Evolutionary conservation across 37 sponge, comb jelly and placozoan genomes (phyloP), one percentile per base, ranked within the genome.

Genomic region (Cliona cf. orientalis): DNA sequence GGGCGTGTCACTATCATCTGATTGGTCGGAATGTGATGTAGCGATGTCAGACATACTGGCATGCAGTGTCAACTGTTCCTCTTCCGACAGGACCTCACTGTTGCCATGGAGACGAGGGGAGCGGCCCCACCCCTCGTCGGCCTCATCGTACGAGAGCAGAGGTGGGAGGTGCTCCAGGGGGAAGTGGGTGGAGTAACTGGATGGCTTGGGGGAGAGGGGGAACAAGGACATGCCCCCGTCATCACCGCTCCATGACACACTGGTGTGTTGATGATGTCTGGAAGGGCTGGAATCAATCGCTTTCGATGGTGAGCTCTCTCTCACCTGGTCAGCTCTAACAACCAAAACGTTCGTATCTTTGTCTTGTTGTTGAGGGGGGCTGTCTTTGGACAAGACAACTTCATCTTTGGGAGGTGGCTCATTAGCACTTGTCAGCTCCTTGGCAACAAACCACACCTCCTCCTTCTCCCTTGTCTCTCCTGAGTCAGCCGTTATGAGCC

Each of bases 71-170:
- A 79, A 46, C 79, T 79, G 93, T 41, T 93, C 86, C 40, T 85
- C 60, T 33, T 89, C 93, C 56, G 85, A 81, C 33, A 89, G 74
- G 21, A 72, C 45, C 26, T 39, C 62, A 2, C 49, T 66, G 23
- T 42, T 66, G 38, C 55, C 68, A 65, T 78, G 82, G n/a, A 93
- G 82, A 1, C 86, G 78, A 32, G 89, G 90, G 28, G 93, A 93
- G 1, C 77, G 65, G 2, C 89, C 76, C 7, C 69, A 74, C 36
- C 32, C 66, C 32, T 84, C 76, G 7, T 60, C 86, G 68, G 77
- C 87, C 69, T 86, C 84, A 41, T 90, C 94, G 39, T 94, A 90
- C 2, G 94, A 90, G 56, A 87, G 74, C 63, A 90, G 72, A 35
- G 94, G 91, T 43, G 91, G 91, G 41, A 94, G 80, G 42, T 69